Evolutionary conservation across 2,797 vertebrate genomes (phyloP).

Genomic region (Acipenser transmontanus): DNA sequence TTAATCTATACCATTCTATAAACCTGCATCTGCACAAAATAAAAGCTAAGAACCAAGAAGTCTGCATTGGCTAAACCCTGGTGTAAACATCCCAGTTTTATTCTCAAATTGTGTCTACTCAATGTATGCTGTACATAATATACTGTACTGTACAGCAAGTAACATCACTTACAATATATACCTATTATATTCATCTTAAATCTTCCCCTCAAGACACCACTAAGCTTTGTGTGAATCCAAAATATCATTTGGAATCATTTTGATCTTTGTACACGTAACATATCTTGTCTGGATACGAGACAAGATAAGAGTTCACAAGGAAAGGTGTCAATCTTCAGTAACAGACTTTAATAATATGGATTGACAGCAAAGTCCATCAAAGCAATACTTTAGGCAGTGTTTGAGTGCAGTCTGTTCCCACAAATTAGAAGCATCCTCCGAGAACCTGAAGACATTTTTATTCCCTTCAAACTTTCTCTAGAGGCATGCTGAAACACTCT

Average conservation of each 20-base stretch:
- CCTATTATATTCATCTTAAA: no score
- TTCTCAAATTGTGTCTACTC: no score
- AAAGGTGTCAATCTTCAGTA: neutral
- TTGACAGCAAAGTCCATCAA: neutral
- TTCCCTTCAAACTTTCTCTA: no score
- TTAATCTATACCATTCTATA: no score
- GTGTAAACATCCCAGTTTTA: no score
- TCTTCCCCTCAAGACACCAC: conserved; percentile 6
- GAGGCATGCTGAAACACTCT: no score
- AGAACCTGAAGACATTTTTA: neutral
- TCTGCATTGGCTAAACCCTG: no score
- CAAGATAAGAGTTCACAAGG: neutral
- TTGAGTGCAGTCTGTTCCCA: neutral
- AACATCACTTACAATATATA: no score
- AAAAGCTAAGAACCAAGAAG: no score
- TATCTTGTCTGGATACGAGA: neutral
- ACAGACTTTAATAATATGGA: conserved; percentile 1
- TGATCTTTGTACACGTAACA: neutral
- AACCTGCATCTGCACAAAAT: no score
- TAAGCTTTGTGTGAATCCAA: neutral
- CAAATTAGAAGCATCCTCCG: neutral
- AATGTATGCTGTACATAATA: no score
- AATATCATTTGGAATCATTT: neutral
- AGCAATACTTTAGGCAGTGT: neutral
- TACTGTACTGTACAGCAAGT: no score